These are phyloP conservation scores for Clamator glandarius DNA, from an alignment of 2,797 vertebrate species.

Conservation along the genomic window DNA sequence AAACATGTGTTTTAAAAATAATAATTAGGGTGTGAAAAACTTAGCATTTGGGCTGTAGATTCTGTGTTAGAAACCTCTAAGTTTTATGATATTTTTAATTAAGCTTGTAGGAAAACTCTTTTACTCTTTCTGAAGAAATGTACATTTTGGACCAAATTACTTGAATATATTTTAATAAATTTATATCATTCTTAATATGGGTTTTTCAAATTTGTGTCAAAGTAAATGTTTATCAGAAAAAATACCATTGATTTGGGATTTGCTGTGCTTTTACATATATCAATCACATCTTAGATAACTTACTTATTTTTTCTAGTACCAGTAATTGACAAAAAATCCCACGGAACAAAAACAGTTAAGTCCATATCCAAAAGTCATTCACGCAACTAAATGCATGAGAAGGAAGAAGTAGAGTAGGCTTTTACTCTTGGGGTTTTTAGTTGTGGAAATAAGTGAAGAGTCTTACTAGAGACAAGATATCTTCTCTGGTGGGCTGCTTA, in stretches of 20 bases:
- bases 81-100: no score
- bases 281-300: background rate
- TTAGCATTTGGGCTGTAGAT: no score
- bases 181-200: no score
- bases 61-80: no score
- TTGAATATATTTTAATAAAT: no score
- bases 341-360: background rate
- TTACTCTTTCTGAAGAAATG: no score
- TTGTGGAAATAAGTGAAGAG: background rate
- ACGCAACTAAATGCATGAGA: background rate
- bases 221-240: no score
- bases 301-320: background rate
- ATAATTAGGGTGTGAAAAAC: no score
- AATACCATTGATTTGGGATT: background rate
- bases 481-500: background rate
- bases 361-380: background rate
- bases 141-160: no score
- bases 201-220: no score
- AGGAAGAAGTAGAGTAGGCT: background rate
- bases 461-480: background rate
- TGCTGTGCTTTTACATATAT: background rate
- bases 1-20: rapidly evolving
- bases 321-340: background rate
- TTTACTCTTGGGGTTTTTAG: background rate
- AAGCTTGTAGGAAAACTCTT: no score